Conservation (phyloP, 2,888 invertebrate species). For the Asteroscopus sphinx region DNA sequence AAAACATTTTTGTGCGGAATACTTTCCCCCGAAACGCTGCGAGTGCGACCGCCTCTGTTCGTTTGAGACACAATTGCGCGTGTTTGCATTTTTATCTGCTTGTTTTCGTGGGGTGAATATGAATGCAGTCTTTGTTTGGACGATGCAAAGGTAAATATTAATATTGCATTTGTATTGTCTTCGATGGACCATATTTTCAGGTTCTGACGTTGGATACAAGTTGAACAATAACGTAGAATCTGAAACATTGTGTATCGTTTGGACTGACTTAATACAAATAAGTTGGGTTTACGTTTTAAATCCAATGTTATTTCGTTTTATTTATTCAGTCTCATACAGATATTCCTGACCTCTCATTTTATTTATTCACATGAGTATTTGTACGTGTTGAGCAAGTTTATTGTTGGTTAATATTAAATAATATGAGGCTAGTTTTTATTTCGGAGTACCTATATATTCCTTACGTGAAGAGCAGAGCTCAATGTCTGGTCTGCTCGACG, state of each 20-base stretch:
- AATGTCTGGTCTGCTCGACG: no score
- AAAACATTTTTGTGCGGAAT: conserved; percentile 85
- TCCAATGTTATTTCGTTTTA: conserved; percentile 46
- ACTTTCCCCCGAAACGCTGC: conserved; percentile 69
- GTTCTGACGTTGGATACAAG: conserved; percentile 57
- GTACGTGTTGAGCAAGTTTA: conserved; percentile 50
- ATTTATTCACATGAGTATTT: conserved; percentile 49
- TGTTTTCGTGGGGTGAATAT: conserved; percentile 87
- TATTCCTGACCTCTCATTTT: conserved; percentile 46
- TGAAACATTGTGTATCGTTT: conserved; percentile 34
- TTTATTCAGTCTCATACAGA: conserved; percentile 49
- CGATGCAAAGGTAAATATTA: conserved; percentile 82
- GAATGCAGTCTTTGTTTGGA: conserved; percentile 84
- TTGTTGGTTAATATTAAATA: conserved; percentile 43
- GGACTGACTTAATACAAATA: conserved; percentile 41
- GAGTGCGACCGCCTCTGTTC: conserved; percentile 73
- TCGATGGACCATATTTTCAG: conserved; percentile 67
- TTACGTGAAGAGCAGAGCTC: not conserved
- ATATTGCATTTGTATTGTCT: conserved; percentile 76
- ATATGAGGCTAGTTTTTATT: conserved; percentile 18
- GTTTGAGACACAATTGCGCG: conserved; percentile 86
- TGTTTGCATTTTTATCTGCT: conserved; percentile 89
- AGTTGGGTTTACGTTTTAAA: conserved; percentile 39
- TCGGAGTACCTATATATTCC: not conserved
- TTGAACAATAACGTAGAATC: conserved; percentile 43